Conservation (phyloP, 2,888 invertebrate species). For the Chaetogeoica ovagalla region DNA sequence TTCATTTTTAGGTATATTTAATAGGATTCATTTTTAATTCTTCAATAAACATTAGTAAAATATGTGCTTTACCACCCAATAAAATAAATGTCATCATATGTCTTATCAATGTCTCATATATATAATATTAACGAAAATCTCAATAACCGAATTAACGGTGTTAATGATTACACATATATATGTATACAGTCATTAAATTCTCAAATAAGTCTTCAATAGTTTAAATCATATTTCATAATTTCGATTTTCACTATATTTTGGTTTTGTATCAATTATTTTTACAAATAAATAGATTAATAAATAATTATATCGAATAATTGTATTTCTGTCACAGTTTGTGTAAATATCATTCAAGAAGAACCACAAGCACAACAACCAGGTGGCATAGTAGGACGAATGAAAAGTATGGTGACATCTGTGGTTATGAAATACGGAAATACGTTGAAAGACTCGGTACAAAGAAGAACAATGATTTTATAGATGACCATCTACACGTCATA, state of each 20-base stretch:
- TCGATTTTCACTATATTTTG: too few relatives aligned
- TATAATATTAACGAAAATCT: too few relatives aligned
- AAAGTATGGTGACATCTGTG: conserved; percentile 65
- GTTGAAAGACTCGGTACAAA: conserved; percentile 65
- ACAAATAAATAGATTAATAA: neutral
- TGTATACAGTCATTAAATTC: too few relatives aligned
- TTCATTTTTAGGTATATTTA: conserved; percentile 63
- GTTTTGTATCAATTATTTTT: too few relatives aligned
- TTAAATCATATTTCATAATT: too few relatives aligned
- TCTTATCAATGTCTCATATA: too few relatives aligned
- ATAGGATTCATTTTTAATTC: neutral
- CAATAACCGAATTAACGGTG: too few relatives aligned
- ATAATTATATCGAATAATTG: neutral
- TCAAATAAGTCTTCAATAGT: too few relatives aligned
- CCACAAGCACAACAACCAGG: conserved; percentile 58
- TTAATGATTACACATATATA: too few relatives aligned
- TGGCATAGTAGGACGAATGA: conserved; percentile 64
- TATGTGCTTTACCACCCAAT: too few relatives aligned
- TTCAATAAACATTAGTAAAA: neutral
- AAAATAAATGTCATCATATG: too few relatives aligned
- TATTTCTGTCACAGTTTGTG: conserved; percentile 19
- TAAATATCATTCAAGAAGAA: neutral
- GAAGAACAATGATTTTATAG: conserved; percentile 57
- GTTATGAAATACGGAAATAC: conserved; percentile 65
- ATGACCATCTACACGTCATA: neutral